These are phyloP conservation scores for Drosophila tropicalis DNA, from an alignment of 1,140 invertebrate species.

Conservation along the genomic window DNA sequence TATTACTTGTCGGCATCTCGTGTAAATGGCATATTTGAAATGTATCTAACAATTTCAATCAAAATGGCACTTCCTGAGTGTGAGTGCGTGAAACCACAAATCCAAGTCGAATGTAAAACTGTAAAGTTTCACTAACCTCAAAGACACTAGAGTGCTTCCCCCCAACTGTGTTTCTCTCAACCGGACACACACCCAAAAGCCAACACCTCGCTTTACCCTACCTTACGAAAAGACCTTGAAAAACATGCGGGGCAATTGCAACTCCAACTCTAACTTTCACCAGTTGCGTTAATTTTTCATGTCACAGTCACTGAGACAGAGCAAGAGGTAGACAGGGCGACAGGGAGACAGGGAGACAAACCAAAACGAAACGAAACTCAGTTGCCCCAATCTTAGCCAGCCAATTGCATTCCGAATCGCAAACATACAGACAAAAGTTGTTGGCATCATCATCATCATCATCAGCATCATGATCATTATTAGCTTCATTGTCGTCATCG, in stretches of 20 bases:
- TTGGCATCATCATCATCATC: conserved; percentile 24
- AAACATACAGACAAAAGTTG: conserved; percentile 24
- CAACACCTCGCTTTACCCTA: not conserved
- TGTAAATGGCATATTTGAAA: not conserved
- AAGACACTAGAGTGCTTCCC: not conserved
- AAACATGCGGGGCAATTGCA: conserved; percentile 55
- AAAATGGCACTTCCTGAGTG: conserved; percentile 33
- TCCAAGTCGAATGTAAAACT: conserved; percentile 9
- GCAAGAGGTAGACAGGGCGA: conserved; percentile 11
- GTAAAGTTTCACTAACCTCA: conserved; percentile 45
- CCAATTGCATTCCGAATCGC: conserved; percentile 33
- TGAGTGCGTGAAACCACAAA: not conserved
- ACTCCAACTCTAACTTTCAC: conserved; percentile 60
- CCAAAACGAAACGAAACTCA: conserved; percentile 36
- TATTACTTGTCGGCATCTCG: conserved; percentile 18
- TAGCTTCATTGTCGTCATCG: conserved; percentile 45
- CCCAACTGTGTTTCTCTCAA: not conserved
- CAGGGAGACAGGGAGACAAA: conserved; percentile 28
- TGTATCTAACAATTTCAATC: conserved; percentile 48
- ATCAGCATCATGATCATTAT: conserved; percentile 42
- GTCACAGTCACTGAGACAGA: conserved; percentile 49
- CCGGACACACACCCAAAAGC: conserved; percentile 18
- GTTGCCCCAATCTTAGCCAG: conserved; percentile 44
- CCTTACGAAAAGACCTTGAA: conserved; percentile 69
- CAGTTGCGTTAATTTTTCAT: conserved; percentile 69